Percentiles rank a stretch among this genome's conserved stretches.
Conservation (phyloP, 2,797 vertebrate species). For the Gallinago nigripennis region DNA sequence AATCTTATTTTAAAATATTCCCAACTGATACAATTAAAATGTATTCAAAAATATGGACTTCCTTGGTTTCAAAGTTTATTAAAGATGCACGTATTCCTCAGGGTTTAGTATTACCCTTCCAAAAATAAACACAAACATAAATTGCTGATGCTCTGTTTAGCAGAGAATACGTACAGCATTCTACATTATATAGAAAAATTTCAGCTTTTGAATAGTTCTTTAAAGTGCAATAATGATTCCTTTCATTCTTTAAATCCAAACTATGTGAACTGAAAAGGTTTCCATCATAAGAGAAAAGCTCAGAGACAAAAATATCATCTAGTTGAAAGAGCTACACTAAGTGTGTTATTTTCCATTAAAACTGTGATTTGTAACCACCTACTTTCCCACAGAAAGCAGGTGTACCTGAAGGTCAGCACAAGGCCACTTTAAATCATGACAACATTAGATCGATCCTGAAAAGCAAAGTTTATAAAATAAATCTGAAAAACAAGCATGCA, state of each 20-base stretch:
- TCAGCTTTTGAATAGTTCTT: neutral
- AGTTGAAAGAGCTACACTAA: neutral
- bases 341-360: neutral
- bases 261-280: neutral
- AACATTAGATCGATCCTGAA: neutral
- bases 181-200: neutral
- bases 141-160: neutral
- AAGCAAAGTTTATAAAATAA: neutral
- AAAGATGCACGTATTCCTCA: neutral
- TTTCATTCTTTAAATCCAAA: neutral
- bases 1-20: neutral
- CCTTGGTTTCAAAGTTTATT: neutral
- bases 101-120: neutral
- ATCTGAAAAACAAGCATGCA: neutral
- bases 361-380: neutral
- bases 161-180: neutral
- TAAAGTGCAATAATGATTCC: neutral
- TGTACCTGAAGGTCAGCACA: neutral
- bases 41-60: neutral
- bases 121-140: neutral
- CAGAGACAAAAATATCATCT: neutral
- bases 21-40: neutral
- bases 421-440: neutral
- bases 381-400: neutral
- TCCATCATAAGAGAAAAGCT: neutral